Percentiles rank a stretch among this genome's conserved stretches.
phyloP scores from a whole-genome alignment of 1,140 invertebrate species.

The Tetraneura akinire region DNA sequence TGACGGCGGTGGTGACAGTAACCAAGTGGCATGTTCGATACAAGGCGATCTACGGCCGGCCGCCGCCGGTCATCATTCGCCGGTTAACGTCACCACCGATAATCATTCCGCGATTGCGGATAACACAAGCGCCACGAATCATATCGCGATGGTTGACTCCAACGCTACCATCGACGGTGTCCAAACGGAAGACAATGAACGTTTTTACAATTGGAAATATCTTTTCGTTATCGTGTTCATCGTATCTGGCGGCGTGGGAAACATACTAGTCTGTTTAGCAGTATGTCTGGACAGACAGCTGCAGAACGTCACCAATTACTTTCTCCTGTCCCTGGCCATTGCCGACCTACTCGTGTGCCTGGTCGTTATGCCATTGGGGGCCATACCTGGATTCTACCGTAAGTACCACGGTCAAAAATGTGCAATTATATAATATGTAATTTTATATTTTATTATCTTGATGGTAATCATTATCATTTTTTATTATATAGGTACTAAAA shows the following conservation, averaged over 20 bases:
- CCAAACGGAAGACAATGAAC: constrained; percentile 53
- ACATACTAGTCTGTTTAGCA: constrained; percentile 88
- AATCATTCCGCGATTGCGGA: too few species aligned
- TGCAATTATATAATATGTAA: too few species aligned
- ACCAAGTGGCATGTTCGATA: constrained; percentile 29
- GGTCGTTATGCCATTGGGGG: constrained; percentile 88
- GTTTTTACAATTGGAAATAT: constrained; percentile 73
- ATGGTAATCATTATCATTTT: too few species aligned
- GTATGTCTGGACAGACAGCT: constrained; percentile 80
- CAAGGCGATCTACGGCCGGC: constrained; percentile 8
- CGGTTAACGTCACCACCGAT: too few species aligned
- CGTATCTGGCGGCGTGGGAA: constrained; percentile 83
- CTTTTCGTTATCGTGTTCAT: constrained; percentile 80
- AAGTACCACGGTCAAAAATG: too few species aligned
- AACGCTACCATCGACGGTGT: constrained; percentile 39
- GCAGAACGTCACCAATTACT: constrained; percentile 93
- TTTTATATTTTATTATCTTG: too few species aligned
- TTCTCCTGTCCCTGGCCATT: constrained; percentile 87
- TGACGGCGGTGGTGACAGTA: neutral
- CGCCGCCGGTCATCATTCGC: too few species aligned
- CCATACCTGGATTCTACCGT: constrained; percentile 83
- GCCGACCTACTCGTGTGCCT: constrained; percentile 89
- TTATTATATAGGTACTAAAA: too few species aligned
- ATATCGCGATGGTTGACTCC: too few species aligned
- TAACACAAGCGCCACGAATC: too few species aligned